Conservation (phyloP, 2,888 invertebrate genomes). For the Oscheius sp. region DNA sequence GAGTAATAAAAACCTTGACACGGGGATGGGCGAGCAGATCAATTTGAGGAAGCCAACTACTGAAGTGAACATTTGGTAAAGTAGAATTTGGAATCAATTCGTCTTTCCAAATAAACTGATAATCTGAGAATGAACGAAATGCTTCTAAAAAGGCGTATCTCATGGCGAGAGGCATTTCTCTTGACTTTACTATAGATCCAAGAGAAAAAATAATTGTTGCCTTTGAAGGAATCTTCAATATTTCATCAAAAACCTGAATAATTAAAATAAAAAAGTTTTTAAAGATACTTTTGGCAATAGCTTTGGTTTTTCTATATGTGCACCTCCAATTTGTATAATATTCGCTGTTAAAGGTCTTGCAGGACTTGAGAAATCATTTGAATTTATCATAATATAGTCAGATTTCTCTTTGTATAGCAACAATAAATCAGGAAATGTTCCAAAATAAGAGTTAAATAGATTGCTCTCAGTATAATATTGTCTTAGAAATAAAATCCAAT, state of each 20-base stretch:
- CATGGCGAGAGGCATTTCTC: slow-evolving; percentile 29
- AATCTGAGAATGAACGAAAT: slow-evolving; percentile 32
- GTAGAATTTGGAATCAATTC: slow-evolving; percentile 12
- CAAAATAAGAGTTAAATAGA: background rate
- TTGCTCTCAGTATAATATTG: background rate
- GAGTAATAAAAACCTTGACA: slow-evolving; percentile 34
- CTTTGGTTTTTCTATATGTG: slow-evolving; percentile 20
- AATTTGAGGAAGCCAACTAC: slow-evolving; percentile 35
- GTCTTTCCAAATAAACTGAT: slow-evolving; percentile 35
- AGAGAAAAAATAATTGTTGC: slow-evolving; percentile 35
- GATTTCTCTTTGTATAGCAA: slow-evolving; percentile 26
- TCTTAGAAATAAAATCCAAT: slow-evolving; percentile 1
- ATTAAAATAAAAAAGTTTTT: background rate
- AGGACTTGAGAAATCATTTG: slow-evolving; percentile 39
- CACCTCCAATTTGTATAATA: slow-evolving; percentile 33
- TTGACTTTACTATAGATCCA: slow-evolving; percentile 31
- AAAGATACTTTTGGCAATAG: slow-evolving; percentile 7
- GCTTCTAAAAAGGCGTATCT: slow-evolving; percentile 34
- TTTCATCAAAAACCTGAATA: slow-evolving; percentile 27
- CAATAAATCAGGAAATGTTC: slow-evolving; percentile 10
- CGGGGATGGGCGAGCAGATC: slow-evolving; percentile 36
- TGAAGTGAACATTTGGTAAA: slow-evolving; percentile 30
- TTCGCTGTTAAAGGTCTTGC: slow-evolving; percentile 24
- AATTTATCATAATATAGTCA: slow-evolving; percentile 32
- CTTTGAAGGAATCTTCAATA: background rate